Percentiles rank a stretch among this genome's conserved stretches.
Evolutionary conservation across 2,888 invertebrate species (phyloP).

Genomic region (Apomyelois bistriatella): DNA sequence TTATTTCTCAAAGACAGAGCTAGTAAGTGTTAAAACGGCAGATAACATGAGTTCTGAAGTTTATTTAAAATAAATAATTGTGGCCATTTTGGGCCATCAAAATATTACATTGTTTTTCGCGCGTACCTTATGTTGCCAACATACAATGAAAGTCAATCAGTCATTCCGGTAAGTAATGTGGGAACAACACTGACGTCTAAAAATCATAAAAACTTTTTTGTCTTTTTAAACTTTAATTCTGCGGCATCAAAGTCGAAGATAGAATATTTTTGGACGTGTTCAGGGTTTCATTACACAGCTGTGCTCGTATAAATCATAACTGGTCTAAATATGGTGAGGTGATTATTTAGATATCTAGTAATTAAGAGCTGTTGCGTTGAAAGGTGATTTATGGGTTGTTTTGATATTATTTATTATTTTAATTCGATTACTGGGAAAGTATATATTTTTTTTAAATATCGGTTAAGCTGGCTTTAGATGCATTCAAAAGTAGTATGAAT

Average conservation of each 20-base stretch:
- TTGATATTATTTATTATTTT: not conserved
- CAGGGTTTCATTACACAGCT: conserved; percentile 53
- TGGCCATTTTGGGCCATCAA: conserved; percentile 3
- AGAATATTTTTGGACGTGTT: conserved; percentile 19
- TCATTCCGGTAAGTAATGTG: conserved; percentile 69
- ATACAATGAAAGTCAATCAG: conserved; percentile 37
- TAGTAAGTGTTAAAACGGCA: not conserved
- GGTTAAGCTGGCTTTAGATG: too few species aligned
- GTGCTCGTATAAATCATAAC: conserved; percentile 62
- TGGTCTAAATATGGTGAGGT: conserved; percentile 16
- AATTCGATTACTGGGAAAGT: not conserved
- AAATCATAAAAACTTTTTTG: not conserved
- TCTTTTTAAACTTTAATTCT: not conserved
- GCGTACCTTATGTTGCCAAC: not conserved
- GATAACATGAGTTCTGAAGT: not conserved
- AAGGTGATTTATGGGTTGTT: not conserved
- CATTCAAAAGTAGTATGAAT: too few species aligned
- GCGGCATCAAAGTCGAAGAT: not conserved
- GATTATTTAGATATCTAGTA: conserved; percentile 15
- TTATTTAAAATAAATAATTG: not conserved
- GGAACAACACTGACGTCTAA: conserved; percentile 34
- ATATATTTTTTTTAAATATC: too few species aligned
- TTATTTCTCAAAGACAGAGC: too few species aligned
- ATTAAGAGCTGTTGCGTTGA: conserved; percentile 13
- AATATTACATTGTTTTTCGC: conserved; percentile 11